Conservation (phyloP, 2,888 invertebrate species). For the Heliconius ismenius region DNA sequence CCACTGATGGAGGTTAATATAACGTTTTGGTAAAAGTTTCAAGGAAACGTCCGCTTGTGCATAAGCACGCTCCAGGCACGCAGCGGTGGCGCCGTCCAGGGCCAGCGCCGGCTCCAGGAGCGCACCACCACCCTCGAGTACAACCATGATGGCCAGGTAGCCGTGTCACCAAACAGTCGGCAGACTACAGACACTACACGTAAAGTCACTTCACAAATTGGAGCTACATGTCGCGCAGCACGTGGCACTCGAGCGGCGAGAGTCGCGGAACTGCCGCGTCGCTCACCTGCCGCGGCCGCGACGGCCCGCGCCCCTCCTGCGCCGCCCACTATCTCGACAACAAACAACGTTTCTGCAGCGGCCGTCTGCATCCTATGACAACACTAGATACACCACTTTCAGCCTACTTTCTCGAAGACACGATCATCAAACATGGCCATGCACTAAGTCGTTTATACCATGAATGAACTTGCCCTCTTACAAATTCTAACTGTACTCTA, state of each 20-base stretch:
- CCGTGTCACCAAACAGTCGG: constrained; percentile 47
- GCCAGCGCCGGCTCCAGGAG: constrained; percentile 85
- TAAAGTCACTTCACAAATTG: constrained; percentile 62
- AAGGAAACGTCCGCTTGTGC: constrained; percentile 91
- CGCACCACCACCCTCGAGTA: constrained; percentile 78
- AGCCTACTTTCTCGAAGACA: constrained; percentile 61
- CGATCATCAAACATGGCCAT: constrained; percentile 14
- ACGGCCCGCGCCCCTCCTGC: constrained; percentile 56
- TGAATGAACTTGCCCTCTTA: not conserved
- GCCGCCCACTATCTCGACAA: constrained; percentile 71
- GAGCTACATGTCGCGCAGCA: constrained; percentile 70
- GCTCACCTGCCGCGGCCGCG: constrained; percentile 58
- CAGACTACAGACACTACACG: constrained; percentile 53
- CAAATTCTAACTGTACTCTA: not conserved
- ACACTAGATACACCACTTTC: constrained; percentile 62
- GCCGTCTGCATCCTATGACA: constrained; percentile 67
- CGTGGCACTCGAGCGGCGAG: constrained; percentile 69
- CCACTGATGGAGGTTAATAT: constrained; percentile 95
- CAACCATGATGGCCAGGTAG: constrained; percentile 66
- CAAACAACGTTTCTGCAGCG: constrained; percentile 77
- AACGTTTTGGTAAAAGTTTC: constrained; percentile 94
- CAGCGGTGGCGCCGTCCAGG: constrained; percentile 85
- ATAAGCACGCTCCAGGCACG: constrained; percentile 89
- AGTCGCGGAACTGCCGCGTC: constrained; percentile 74
- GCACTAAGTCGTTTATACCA: not conserved